Evolutionary conservation across 2,888 invertebrate genomes (phyloP).

Genomic region (Hypercompe scribonia): DNA sequence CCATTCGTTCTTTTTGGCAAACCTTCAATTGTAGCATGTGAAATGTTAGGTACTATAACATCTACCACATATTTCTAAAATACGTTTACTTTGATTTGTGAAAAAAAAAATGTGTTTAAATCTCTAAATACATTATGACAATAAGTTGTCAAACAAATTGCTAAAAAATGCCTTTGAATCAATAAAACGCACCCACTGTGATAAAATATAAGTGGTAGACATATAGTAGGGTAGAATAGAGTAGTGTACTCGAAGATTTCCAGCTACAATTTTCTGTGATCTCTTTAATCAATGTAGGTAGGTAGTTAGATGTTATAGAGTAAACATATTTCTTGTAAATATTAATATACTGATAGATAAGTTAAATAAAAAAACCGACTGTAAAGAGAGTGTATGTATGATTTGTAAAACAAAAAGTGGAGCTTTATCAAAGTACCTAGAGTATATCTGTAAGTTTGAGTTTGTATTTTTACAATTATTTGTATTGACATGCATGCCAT

Average conservation of each 20-base stretch:
- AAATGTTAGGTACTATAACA: constrained; percentile 61
- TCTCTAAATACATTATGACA: constrained; percentile 65
- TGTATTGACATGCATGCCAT: constrained; percentile 75
- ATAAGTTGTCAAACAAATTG: constrained; percentile 71
- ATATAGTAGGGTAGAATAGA: constrained; percentile 71
- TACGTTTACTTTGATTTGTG: constrained; percentile 42
- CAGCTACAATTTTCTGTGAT: constrained; percentile 88
- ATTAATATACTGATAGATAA: constrained; percentile 65
- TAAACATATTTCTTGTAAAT: constrained; percentile 81
- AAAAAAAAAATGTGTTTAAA: constrained; percentile 38
- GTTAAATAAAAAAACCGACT: constrained; percentile 77
- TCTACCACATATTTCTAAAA: constrained; percentile 68
- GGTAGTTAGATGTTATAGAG: constrained; percentile 79
- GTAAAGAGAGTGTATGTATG: constrained; percentile 85
- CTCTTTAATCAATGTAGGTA: constrained; percentile 85
- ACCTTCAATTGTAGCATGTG: constrained; percentile 81
- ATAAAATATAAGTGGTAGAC: constrained; percentile 84
- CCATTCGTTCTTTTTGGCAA: constrained; percentile 81
- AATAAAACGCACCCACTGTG: constrained; percentile 80
- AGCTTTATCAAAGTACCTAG: constrained; percentile 86
- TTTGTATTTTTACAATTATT: constrained; percentile 86
- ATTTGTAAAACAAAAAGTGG: constrained; percentile 86
- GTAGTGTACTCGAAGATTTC: constrained; percentile 83
- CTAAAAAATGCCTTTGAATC: constrained; percentile 76
- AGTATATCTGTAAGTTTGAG: constrained; percentile 79